Evolutionary conservation across 2,113 vertebrate genomes (phyloP).

Genomic region (Taurulus bubalis): DNA sequence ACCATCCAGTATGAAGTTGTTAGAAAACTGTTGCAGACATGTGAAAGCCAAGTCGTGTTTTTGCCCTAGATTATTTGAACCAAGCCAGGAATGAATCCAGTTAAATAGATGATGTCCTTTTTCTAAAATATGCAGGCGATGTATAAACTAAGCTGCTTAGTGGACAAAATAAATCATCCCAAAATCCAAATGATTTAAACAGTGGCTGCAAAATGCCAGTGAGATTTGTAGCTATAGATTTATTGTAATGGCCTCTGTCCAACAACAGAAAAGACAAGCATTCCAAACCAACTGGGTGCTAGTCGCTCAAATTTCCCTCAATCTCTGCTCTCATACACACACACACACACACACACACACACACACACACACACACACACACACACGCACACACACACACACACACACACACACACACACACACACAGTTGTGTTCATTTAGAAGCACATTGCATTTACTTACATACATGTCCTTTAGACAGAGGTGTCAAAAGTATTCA

Average conservation of each 20-base stretch:
- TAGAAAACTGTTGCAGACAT: background rate
- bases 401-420: too few species aligned
- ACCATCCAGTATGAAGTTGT: background rate
- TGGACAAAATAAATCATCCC: constrained; percentile 32
- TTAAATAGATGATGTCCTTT: background rate
- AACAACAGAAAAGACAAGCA: constrained; percentile 1
- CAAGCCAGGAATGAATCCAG: background rate
- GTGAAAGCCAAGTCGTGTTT: background rate
- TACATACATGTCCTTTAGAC: too few species aligned
- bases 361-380: too few species aligned
- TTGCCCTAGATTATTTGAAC: background rate
- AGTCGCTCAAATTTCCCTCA: background rate
- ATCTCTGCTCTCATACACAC: background rate
- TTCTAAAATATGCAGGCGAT: background rate
- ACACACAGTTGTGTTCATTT: too few species aligned
- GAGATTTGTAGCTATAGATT: constrained; percentile 17
- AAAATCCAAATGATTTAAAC: constrained; percentile 30
- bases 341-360: too few species aligned
- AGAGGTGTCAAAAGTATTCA: too few species aligned
- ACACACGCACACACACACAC: too few species aligned
- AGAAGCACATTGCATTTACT: too few species aligned
- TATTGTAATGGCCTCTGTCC: background rate
- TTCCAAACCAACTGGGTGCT: background rate
- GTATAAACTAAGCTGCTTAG: constrained; percentile 47
- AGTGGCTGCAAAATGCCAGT: background rate